These are phyloP conservation scores for Sterrhoptilus dennistouni DNA, from an alignment of 2,113 vertebrate genomes.

Conservation along the genomic window DNA sequence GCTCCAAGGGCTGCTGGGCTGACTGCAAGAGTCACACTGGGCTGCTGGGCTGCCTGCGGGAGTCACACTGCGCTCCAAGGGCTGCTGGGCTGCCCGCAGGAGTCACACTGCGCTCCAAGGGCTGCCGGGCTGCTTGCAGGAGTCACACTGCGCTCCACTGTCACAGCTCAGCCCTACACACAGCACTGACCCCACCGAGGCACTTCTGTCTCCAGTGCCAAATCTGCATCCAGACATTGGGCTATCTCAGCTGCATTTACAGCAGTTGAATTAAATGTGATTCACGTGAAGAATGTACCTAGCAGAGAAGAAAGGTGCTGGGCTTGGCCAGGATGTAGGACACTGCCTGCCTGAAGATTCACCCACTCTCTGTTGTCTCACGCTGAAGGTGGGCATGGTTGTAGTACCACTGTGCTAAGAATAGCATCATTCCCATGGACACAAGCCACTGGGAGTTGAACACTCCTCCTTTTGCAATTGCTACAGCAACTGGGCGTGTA, in stretches of 20 bases:
- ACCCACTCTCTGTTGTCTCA: neutral
- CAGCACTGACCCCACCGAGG: neutral
- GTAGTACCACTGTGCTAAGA: neutral
- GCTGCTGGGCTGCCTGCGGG: slow-evolving; percentile 22
- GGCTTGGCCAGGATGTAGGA: neutral
- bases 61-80: neutral
- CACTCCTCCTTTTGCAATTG: neutral
- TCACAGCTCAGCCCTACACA: neutral
- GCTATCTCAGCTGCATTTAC: neutral
- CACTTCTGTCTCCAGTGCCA: neutral
- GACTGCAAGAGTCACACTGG: neutral
- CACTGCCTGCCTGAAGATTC: neutral
- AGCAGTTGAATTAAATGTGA: neutral
- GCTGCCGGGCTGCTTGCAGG: no score
- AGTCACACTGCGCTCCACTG: neutral
- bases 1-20: neutral
- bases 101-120: no score
- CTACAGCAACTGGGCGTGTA: neutral
- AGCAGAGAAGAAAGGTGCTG: neutral
- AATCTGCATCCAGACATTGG: neutral
- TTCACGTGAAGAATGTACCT: neutral
- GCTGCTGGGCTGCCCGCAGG: no score
- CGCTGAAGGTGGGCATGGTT: neutral
- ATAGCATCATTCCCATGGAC: neutral
- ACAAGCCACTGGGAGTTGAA: neutral